phyloP scores from a whole-genome alignment of 2,888 invertebrate genomes.

The Cephus sareptanus region DNA sequence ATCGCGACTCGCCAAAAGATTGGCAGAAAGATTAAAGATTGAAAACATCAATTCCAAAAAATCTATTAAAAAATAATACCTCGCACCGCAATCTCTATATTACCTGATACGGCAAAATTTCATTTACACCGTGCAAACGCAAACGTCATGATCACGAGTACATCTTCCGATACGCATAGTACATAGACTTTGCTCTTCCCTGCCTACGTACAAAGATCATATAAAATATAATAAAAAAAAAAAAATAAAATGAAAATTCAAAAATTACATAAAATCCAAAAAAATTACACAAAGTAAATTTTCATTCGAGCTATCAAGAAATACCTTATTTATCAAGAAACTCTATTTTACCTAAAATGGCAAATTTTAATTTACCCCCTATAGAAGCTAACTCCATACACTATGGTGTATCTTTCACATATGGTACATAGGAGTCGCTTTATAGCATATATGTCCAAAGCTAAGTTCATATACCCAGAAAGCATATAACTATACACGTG shows the following conservation, averaged over 20 bases:
- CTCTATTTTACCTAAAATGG: not conserved
- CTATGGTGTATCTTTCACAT: not conserved
- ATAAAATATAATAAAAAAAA: too few relatives aligned
- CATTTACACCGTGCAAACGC: too few relatives aligned
- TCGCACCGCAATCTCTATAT: too few relatives aligned
- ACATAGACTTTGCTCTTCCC: too few relatives aligned
- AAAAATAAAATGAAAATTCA: too few relatives aligned
- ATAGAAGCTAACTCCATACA: not conserved
- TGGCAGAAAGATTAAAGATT: not conserved
- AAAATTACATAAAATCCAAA: too few relatives aligned
- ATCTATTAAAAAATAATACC: too few relatives aligned
- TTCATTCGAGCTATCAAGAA: not conserved
- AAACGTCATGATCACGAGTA: too few relatives aligned
- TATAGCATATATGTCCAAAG: not conserved
- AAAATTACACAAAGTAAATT: not conserved
- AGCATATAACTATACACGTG: conserved; percentile 2
- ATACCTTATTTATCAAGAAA: not conserved
- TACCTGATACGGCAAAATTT: too few relatives aligned
- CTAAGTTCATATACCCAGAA: not conserved
- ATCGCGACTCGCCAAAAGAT: not conserved
- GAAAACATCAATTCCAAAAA: not conserved
- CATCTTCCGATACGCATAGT: too few relatives aligned
- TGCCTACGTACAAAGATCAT: too few relatives aligned
- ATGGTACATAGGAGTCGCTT: not conserved
- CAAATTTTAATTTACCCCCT: not conserved